Evolutionary conservation across 2,113 vertebrate genomes (phyloP).

Genomic region (Rhodinocichla rosea): DNA sequence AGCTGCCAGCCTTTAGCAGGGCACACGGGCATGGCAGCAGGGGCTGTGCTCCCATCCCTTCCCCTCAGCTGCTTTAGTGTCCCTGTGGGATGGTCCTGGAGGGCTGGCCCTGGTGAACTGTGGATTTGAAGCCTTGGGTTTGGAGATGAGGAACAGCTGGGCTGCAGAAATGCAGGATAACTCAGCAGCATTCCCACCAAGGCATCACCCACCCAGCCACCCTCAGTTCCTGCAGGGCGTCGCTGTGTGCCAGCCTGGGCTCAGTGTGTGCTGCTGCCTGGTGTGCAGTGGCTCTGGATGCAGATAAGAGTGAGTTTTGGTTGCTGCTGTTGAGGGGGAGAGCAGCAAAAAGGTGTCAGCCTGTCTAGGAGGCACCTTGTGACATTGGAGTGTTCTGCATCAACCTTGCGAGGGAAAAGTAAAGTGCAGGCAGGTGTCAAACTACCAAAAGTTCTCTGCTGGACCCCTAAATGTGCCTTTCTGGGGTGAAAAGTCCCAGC

Average conservation of each 20-base stretch:
- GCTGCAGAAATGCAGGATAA: fast-evolving
- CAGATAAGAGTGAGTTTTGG: background rate
- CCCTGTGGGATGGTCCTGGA: fast-evolving
- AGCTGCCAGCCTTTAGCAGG: slow-evolving; percentile 28
- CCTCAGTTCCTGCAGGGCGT: fast-evolving
- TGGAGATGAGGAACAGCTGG: background rate
- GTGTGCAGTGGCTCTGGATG: fast-evolving
- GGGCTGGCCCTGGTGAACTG: fast-evolving
- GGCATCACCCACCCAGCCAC: fast-evolving
- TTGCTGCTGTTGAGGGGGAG: background rate
- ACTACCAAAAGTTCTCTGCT: background rate
- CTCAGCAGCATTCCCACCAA: background rate
- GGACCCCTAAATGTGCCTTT: background rate
- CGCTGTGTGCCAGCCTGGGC: fast-evolving
- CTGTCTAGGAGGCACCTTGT: background rate
- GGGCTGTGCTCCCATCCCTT: background rate
- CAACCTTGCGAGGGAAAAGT: background rate
- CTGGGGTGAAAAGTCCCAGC: background rate
- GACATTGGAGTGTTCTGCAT: background rate
- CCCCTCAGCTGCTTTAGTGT: background rate
- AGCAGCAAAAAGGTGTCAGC: background rate
- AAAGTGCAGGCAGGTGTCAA: background rate
- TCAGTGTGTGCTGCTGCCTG: fast-evolving
- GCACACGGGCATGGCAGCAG: background rate
- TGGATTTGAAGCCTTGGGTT: background rate